Percentiles rank a stretch among this genome's conserved stretches.
Conservation (phyloP, 2,797 vertebrate genomes). For the Danio jaintianensis region DNA sequence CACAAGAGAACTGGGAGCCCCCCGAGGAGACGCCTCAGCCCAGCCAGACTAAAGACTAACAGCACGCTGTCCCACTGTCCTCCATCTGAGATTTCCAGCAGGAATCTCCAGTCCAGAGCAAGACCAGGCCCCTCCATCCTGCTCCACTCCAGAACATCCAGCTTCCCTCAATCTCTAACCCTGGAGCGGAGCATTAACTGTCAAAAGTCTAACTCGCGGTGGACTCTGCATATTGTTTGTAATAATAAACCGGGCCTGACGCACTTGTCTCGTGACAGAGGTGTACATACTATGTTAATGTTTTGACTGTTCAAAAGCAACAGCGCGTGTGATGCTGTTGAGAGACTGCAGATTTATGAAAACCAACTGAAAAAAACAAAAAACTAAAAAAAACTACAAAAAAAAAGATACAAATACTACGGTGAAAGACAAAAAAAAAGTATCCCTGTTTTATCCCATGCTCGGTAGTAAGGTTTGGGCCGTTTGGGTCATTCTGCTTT, state of each 20-base stretch:
- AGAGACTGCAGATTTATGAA: constrained; percentile 91
- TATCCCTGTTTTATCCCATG: constrained; percentile 90
- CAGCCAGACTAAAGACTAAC: constrained; percentile 95
- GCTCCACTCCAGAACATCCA: constrained; percentile 77
- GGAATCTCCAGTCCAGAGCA: constrained; percentile 80
- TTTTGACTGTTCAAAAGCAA: constrained; percentile 94
- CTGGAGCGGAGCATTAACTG: constrained; percentile 89
- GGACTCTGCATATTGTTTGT: constrained; percentile 95
- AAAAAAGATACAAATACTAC: constrained; percentile 62
- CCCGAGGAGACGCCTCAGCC: constrained; percentile 93
- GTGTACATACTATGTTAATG: constrained; percentile 99
- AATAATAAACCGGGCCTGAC: constrained; percentile 92
- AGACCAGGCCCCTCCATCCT: constrained; percentile 84
- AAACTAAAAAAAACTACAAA: constrained; percentile 74
- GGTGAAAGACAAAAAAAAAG: constrained; percentile 74
- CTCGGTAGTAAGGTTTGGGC: constrained; percentile 93
- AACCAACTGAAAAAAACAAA: constrained; percentile 73
- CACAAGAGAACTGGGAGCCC: constrained; percentile 98
- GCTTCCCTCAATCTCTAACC: constrained; percentile 83
- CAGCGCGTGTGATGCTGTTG: constrained; percentile 89
- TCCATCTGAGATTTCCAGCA: constrained; percentile 84
- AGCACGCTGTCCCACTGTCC: constrained; percentile 75
- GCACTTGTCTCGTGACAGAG: constrained; percentile 97
- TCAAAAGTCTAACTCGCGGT: constrained; percentile 90
- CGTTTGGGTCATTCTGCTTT: constrained; percentile 89